phyloP scores from a whole-genome alignment of 2,113 vertebrate species.

The Taurulus bubalis region DNA sequence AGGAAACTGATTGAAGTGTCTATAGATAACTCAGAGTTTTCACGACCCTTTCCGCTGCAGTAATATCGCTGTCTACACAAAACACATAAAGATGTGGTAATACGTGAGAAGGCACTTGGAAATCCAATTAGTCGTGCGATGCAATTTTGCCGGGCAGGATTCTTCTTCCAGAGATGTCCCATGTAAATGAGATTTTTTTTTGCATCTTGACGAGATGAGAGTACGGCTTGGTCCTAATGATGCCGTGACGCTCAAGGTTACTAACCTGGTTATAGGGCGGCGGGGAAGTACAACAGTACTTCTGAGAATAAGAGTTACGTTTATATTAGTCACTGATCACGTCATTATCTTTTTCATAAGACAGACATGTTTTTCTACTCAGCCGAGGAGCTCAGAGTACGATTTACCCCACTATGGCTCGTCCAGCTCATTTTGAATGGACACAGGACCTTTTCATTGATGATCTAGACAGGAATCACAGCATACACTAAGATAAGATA shows the following conservation, averaged over 20 bases:
- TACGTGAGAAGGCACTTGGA: constrained; percentile 65
- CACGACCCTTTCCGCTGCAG: constrained; percentile 43
- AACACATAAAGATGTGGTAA: constrained; percentile 73
- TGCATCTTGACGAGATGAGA: constrained; percentile 69
- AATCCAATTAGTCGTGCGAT: constrained; percentile 74
- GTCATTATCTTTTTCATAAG: background rate
- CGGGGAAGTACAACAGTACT: constrained; percentile 21
- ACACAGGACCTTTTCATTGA: too few species aligned
- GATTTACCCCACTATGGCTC: background rate
- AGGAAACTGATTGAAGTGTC: constrained; percentile 68
- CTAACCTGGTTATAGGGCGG: constrained; percentile 48
- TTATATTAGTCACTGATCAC: constrained; percentile 5
- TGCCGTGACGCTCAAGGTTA: constrained; percentile 60
- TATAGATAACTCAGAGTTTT: constrained; percentile 63
- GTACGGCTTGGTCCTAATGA: constrained; percentile 63
- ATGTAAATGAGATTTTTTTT: constrained; percentile 72
- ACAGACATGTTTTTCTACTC: background rate
- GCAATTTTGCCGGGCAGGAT: constrained; percentile 69
- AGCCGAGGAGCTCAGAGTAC: background rate
- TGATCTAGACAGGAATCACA: too few species aligned
- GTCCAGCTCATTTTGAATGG: too few species aligned
- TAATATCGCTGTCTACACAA: constrained; percentile 62
- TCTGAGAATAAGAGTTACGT: constrained; percentile 18
- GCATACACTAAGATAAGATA: too few species aligned
- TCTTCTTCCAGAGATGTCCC: constrained; percentile 65